phyloP scores from a whole-genome alignment of 2,797 vertebrate species.

The Holocentrus rufus region DNA sequence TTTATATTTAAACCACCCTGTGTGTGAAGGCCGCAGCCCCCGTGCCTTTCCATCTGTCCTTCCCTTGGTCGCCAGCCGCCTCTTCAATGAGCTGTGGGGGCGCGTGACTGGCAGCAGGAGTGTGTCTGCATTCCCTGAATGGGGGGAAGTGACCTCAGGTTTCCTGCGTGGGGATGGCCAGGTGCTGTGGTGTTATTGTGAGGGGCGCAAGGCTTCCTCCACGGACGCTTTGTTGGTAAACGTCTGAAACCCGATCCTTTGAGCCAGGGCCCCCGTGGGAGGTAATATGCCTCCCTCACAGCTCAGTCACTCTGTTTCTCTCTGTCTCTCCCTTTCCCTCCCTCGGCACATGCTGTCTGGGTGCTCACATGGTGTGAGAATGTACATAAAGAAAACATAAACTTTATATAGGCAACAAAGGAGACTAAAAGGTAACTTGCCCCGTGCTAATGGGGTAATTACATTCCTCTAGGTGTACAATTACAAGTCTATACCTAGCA shows the following conservation, averaged over 20 bases:
- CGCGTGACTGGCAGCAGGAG: constrained; percentile 69
- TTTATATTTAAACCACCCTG: neutral
- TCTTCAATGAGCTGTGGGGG: constrained; percentile 52
- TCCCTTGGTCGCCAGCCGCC: constrained; percentile 14
- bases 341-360: neutral
- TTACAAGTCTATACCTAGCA: constrained; percentile 68
- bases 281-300: constrained; percentile 48
- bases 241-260: constrained; percentile 75
- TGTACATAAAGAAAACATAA: constrained; percentile 55
- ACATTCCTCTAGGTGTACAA: constrained; percentile 69
- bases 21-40: neutral
- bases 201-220: constrained; percentile 75
- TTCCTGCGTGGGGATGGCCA: constrained; percentile 79
- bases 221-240: constrained; percentile 76
- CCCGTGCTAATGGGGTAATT: constrained; percentile 74
- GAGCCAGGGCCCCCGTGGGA: constrained; percentile 67
- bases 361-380: constrained; percentile 21
- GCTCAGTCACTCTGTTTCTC: constrained; percentile 48
- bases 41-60: neutral
- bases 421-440: constrained; percentile 62
- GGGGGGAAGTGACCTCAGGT: constrained; percentile 80
- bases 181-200: constrained; percentile 78
- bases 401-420: constrained; percentile 58
- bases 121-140: constrained; percentile 71
- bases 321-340: constrained; percentile 15